Evolutionary conservation across 2,113 vertebrate genomes (phyloP), one percentile per base, ranked within the genome.

Genomic region (Prionailurus viverrinus): DNA sequence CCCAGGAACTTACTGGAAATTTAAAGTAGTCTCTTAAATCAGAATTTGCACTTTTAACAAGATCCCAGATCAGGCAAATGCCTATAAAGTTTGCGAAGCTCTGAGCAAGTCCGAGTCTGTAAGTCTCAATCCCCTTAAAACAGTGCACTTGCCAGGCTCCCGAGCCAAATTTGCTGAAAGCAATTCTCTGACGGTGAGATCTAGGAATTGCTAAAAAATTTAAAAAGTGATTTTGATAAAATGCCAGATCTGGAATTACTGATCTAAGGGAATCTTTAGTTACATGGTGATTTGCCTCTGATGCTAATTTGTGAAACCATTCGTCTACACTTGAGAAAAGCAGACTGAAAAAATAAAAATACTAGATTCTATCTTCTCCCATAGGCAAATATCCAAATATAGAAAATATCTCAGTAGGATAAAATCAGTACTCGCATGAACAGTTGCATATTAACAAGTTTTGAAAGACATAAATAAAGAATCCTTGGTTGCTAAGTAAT

Each of bases 201-300:
- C 1, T 18, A 68, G n/a, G 39, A 83, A 51, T 25, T 88, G 19
- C 25, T 80, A 68, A 66, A 66, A 39, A 19, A 51, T 16, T 41
- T 76, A 68, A 94, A 29, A 92, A 21, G 18, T 88, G 29, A 91
- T 81, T 89, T 93, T 87, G 36, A 51, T 86, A 69, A 91, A 93
- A 93, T 79, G 18, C 6, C 9, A 82, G 21, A 23, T 1, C 65
- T 16, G 19, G 61, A 74, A 68, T 88, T 45, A 61, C 27, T 66
- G 11, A 76, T 51, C 7, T 48, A 78, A 73, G 58, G 19, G 36
- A 69, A 45, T 84, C 19, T 82, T 92, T 25, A 92, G 27, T 89
- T 48, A 80, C 15, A 31, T 7, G 25, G 45, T 92, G 21, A 53
- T 58, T 91, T 88, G 68, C 29, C 71, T 95, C 33, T 65, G 27